Evolutionary conservation across 2,797 vertebrate species (phyloP).

Genomic region (Sebastes ruberrimus): DNA sequence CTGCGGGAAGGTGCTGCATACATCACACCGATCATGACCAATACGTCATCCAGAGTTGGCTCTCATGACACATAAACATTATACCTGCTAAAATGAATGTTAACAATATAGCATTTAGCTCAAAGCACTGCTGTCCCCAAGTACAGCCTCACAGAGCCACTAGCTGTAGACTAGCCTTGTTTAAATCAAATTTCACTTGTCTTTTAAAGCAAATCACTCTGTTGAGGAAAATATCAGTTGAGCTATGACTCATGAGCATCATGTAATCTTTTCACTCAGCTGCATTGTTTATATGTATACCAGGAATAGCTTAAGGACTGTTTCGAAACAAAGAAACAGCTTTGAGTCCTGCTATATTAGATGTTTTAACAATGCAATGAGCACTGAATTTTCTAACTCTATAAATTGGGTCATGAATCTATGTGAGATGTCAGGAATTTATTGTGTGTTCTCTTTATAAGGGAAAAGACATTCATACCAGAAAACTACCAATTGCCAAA

Average conservation of each 20-base stretch:
- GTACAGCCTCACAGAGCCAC: background rate
- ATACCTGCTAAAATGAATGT: background rate
- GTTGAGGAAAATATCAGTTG: background rate
- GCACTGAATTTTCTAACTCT: background rate
- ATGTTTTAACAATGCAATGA: background rate
- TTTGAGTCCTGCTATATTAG: background rate
- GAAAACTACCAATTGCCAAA: background rate
- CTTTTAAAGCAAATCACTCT: background rate
- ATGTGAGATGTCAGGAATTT: background rate
- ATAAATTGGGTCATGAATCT: background rate
- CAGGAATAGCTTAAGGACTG: background rate
- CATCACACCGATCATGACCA: too few relatives aligned
- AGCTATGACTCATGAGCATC: background rate
- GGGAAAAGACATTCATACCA: too few relatives aligned
- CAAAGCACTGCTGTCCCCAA: background rate
- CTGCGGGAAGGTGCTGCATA: too few relatives aligned
- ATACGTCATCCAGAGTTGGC: too few relatives aligned
- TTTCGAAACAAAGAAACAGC: background rate
- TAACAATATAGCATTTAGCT: background rate
- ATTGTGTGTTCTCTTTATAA: too few relatives aligned
- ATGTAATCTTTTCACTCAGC: background rate
- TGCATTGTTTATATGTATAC: background rate
- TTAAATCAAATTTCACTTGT: background rate
- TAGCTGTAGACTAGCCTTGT: background rate
- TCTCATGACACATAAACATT: background rate